Evolutionary conservation across 2,113 vertebrate genomes (phyloP).

Genomic region (rat (Rattus norvegicus)): DNA sequence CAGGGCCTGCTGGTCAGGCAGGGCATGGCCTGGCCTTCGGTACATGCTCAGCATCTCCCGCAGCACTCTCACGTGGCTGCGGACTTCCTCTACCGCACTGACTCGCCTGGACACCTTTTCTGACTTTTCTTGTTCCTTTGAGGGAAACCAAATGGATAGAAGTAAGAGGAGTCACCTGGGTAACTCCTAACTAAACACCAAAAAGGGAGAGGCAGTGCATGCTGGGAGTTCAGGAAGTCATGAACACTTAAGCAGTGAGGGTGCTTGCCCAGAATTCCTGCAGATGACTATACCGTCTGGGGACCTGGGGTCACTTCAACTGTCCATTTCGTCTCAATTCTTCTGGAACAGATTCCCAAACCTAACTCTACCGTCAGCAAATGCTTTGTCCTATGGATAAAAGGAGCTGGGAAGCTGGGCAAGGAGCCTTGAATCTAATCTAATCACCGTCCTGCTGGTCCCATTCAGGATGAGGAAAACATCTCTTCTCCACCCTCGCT

Average conservation of each 20-base stretch:
- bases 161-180: not conserved
- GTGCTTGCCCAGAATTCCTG: not conserved
- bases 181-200: not conserved
- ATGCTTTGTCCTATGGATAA: not conserved
- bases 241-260: not conserved
- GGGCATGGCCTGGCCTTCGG: slow-evolving; percentile 56
- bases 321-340: not conserved
- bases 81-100: slow-evolving; percentile 88
- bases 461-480: not conserved
- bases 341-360: not conserved
- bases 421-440: not conserved
- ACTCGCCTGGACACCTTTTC: slow-evolving; percentile 88
- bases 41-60: slow-evolving; percentile 85
- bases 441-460: not conserved
- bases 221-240: not conserved
- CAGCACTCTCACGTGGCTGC: slow-evolving; percentile 85
- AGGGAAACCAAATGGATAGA: not conserved
- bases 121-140: slow-evolving; percentile 92
- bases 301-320: not conserved
- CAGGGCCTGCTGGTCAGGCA: slow-evolving; percentile 76
- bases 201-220: not conserved
- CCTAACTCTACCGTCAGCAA: not conserved
- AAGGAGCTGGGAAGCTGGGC: not conserved
- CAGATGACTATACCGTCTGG: not conserved
- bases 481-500: not conserved